phyloP scores from a whole-genome alignment of 2,113 vertebrate genomes.

The Mus musculus region DNA sequence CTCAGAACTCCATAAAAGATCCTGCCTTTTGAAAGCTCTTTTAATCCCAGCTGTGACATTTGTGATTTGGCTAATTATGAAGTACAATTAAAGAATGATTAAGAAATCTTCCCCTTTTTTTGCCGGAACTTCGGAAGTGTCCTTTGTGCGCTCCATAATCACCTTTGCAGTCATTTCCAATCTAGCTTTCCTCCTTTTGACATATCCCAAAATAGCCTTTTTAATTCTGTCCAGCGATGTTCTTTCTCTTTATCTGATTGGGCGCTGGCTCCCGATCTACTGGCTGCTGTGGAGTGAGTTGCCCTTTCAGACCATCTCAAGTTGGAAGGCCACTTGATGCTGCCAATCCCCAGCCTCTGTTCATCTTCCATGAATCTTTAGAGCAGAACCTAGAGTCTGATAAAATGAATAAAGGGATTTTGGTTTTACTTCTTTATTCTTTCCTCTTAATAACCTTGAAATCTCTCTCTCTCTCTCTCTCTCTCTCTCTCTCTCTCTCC shows the following conservation, averaged over 20 bases:
- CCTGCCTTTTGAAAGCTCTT: conserved; percentile 52
- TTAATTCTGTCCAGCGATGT: conserved; percentile 75
- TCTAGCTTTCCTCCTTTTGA: conserved; percentile 70
- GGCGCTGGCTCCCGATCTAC: conserved; percentile 62
- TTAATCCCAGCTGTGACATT: conserved; percentile 65
- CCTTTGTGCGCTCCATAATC: conserved; percentile 70
- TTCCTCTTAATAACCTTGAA: conserved; percentile 22
- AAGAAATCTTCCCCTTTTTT: conserved; percentile 61
- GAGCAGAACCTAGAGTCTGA: background rate
- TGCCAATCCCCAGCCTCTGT: background rate
- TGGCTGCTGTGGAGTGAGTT: conserved; percentile 69
- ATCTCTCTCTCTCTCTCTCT: background rate
- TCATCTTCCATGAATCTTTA: background rate
- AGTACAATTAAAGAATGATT: conserved; percentile 76
- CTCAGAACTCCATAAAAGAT: conserved; percentile 14
- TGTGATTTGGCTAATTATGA: conserved; percentile 78
- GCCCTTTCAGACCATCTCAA: conserved; percentile 67
- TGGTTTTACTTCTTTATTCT: background rate
- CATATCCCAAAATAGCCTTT: conserved; percentile 78
- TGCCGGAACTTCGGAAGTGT: conserved; percentile 63
- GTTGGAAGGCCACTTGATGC: conserved; percentile 28
- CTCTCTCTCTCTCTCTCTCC: too few relatives aligned
- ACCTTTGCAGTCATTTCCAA: conserved; percentile 80
- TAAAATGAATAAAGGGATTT: background rate
- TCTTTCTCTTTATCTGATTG: conserved; percentile 76